phyloP scores from a whole-genome alignment of 2,113 vertebrate species.

The Ranitomeya variabilis region DNA sequence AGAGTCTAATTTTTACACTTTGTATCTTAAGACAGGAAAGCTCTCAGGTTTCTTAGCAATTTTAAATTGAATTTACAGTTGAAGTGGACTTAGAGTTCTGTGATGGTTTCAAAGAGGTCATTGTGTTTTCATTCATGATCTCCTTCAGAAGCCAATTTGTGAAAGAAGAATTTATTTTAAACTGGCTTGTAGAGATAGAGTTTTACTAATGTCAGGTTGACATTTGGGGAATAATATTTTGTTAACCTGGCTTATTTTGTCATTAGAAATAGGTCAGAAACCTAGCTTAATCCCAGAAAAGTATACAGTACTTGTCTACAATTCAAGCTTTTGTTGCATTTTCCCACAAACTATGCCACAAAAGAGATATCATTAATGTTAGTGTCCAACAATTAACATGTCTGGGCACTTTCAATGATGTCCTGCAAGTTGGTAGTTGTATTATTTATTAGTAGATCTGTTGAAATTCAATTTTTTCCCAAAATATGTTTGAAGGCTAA shows the following conservation, averaged over 20 bases:
- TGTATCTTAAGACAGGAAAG: neutral
- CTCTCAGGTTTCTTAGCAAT: neutral
- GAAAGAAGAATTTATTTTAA: neutral
- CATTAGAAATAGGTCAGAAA: neutral
- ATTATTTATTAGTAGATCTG: no score
- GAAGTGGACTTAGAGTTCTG: neutral
- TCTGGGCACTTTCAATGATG: neutral
- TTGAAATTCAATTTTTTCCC: no score
- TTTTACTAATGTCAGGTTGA: slow-evolving; percentile 13
- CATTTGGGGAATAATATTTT: neutral
- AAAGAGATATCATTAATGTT: neutral
- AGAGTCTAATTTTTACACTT: neutral
- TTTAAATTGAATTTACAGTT: slow-evolving; percentile 23
- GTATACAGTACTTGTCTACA: neutral
- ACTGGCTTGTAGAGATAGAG: neutral
- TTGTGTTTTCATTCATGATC: neutral
- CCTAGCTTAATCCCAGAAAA: neutral
- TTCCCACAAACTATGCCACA: neutral
- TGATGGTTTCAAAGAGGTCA: slow-evolving; percentile 24
- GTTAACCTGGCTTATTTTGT: neutral
- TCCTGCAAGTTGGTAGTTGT: neutral
- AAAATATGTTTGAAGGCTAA: no score
- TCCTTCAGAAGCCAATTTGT: neutral
- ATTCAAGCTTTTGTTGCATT: neutral
- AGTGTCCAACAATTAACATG: neutral